Base-by-base conservation (phyloP, 2,113 vertebrate genomes). In the Coptodon rendalli region DNA sequence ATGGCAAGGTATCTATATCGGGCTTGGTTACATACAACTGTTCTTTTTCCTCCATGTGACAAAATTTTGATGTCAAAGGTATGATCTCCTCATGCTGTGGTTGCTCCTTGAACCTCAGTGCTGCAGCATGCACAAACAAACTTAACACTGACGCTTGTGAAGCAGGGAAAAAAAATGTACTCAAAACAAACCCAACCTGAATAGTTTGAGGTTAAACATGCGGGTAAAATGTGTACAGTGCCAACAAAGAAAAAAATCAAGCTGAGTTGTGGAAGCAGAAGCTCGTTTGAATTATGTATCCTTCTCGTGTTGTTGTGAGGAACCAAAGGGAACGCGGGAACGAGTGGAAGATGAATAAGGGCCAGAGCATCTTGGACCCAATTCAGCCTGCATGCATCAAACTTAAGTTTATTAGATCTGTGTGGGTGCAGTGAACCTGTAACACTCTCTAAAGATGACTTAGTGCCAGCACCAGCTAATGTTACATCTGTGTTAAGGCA, bases 1-100 rank as follows among this genome's bases (percentile, higher is more conserved):
- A 98, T 66, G 98, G 99, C 94, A 99, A 99, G 98, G 99, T 85
- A 31, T 52, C 50, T 9, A 2, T 16, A n/a, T 9, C 10, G 24
- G 6, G 11, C 7, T 34, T 31, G 3, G 5, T 34, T 22, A 1
- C 2, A n/a, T 45, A 2, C 36, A 40, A 19, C 66, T 52, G 24
- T 54, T 2, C 6, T 5, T 3, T 27, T 66, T 38, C 34, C 36
- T 1, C 7, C 22, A 3, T 45, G 13, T 9, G 22, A 1, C 13
- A 43, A 0, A 17, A 1, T 73, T 73, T 22, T 73, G 7, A 24
- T 71, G 38, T 43, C 7, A 24, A 40, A 71, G 66, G 29, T 43
- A 12, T 71, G 12, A 45, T 9, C 38, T 1, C 40, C 13, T 17
- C 22, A 6, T 0, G 2, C 19, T 24, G n/a, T 43, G 66, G 13